Evolutionary conservation across 2,113 vertebrate species (phyloP).

Genomic region (Zosterops japonicus): DNA sequence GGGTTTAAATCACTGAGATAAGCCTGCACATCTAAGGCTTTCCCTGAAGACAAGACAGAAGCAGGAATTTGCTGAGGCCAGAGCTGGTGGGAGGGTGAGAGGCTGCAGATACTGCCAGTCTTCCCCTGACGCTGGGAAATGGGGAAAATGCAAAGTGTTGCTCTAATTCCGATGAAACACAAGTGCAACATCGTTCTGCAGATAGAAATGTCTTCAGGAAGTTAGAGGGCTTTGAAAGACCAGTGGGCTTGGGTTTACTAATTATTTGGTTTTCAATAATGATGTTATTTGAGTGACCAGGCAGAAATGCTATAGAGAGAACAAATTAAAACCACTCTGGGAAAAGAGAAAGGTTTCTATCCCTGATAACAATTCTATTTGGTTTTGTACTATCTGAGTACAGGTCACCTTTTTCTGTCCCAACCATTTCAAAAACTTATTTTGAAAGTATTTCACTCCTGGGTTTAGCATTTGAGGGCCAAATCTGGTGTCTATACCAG

Average conservation of each 20-base stretch:
- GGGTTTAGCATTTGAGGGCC: background rate
- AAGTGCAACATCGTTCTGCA: accelerated
- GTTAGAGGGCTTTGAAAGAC: background rate
- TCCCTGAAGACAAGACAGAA: background rate
- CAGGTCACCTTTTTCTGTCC: background rate
- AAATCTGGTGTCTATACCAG: background rate
- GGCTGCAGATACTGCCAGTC: background rate
- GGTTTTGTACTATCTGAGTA: background rate
- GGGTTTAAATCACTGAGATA: conserved; percentile 58
- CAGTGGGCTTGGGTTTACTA: background rate
- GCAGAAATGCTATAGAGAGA: background rate
- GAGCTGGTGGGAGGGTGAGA: background rate
- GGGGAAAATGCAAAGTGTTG: background rate
- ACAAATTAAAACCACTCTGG: background rate
- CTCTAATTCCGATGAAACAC: accelerated
- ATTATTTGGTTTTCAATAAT: background rate
- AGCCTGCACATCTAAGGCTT: conserved; percentile 1
- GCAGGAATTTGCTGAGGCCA: background rate
- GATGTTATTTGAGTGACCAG: background rate
- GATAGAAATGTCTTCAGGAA: background rate
- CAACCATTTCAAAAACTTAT: background rate
- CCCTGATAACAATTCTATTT: background rate
- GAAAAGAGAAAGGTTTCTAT: background rate
- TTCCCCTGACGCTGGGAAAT: background rate
- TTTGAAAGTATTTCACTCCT: background rate